Evolutionary conservation across 1,140 invertebrate genomes (phyloP).

Genomic region (Reticulitermes speratus): DNA sequence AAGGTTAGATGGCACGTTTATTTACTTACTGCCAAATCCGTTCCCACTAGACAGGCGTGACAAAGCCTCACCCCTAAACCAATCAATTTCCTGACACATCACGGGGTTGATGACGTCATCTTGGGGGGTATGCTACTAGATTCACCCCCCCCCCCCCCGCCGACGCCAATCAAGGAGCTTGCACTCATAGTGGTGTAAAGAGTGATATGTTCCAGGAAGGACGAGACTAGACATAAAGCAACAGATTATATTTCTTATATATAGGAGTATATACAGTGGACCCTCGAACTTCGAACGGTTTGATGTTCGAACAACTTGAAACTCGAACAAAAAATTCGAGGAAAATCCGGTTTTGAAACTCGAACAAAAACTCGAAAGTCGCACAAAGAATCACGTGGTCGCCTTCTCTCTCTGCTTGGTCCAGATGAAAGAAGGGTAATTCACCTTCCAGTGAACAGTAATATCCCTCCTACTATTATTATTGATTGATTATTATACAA

Average conservation of each 20-base stretch:
- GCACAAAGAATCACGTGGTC: no score
- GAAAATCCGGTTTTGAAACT: no score
- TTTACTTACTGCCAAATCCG: constrained; percentile 7
- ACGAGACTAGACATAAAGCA: background rate
- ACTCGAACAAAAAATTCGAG: no score
- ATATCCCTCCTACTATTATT: no score
- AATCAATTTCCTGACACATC: constrained; percentile 18
- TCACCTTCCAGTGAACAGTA: no score
- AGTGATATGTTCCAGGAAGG: background rate
- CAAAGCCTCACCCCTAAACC: background rate
- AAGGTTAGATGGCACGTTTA: background rate
- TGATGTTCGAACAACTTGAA: no score
- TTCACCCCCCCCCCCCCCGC: background rate
- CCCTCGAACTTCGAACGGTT: no score
- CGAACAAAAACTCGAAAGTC: no score
- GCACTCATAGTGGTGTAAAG: background rate
- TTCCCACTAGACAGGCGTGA: background rate
- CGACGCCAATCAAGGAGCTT: background rate
- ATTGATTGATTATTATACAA: no score
- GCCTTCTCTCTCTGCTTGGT: no score
- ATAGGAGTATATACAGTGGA: no score
- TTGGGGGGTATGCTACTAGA: background rate
- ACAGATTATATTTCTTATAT: background rate
- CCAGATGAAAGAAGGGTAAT: no score
- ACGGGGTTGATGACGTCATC: background rate